Base-by-base conservation (phyloP, 2,113 vertebrate genomes). In the Calyptomena viridis region DNA sequence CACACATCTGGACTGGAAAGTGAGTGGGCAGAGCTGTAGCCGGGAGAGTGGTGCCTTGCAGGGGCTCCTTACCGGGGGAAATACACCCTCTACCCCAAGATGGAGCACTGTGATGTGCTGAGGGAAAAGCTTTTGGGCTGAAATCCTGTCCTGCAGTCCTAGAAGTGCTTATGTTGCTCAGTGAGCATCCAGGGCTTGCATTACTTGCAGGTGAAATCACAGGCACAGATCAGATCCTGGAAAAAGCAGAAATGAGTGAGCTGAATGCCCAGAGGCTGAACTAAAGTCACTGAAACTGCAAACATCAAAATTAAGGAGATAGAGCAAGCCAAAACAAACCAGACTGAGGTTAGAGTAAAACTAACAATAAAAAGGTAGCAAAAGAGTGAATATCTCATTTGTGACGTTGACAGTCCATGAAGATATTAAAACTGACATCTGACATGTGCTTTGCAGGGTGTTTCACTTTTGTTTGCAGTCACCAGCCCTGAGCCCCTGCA, bases 301-400 rank as follows among this genome's bases (percentile, higher is more conserved):
- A 58, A 87, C 35, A 35, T 58, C 1, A 27, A 90, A 75, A 79
- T 63, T 56, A 84, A 59, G 79, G 76, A 90, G 81, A 80, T 56
- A 74, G 86, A 82, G 47, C 53, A 69, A 91, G 72, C 60, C 55
- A 89, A 95, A 94, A 84, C 60, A 84, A 95, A 86, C 50, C n/a
- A 62, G 53, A 46, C 56, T 56, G 76, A 87, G 76, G 73, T 44
- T 74, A 79, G 69, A 90, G 28, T 90, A 90, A 90, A 92, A 84
- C 31, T 83, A 64, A 76, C 7, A 23, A 22, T 56, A 44, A 88
- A 73, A 85, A 89, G 30, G 23, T 14, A 50, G 21, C 62, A 60
- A 67, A 58, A 73, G 1, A 5, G 15, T 20, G 44, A 50, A 21
- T 44, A 35, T 87, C 37, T 89, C 8, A 0, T 67, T 71, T 64